Evolutionary conservation across 2,797 vertebrate genomes (phyloP).

Genomic region (Coregonus sp.): DNA sequence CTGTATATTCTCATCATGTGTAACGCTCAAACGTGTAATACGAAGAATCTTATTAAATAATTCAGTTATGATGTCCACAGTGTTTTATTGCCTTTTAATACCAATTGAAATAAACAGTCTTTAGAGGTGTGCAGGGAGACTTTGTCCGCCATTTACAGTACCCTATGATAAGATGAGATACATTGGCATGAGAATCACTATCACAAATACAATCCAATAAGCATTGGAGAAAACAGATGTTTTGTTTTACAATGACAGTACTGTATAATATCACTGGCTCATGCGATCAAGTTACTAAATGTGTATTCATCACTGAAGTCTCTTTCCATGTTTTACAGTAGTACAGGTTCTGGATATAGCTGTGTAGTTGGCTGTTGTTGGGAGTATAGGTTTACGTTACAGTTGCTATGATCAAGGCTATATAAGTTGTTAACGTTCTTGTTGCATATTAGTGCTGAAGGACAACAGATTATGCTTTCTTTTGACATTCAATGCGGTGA

Average conservation of each 20-base stretch:
- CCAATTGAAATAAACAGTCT: not conserved
- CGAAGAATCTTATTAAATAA: not conserved
- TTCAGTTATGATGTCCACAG: not conserved
- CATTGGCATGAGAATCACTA: not conserved
- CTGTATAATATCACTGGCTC: conserved; percentile 63
- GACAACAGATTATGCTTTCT: conserved; percentile 48
- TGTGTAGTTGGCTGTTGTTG: conserved; percentile 32
- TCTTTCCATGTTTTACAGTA: conserved; percentile 55
- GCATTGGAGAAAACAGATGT: conserved; percentile 34
- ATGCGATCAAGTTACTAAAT: conserved; percentile 14
- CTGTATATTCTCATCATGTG: conserved; percentile 5
- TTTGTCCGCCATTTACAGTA: not conserved
- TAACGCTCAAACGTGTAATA: not conserved
- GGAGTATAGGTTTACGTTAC: conserved; percentile 35
- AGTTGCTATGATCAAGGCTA: conserved; percentile 35
- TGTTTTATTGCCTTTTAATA: not conserved
- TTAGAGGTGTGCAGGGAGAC: not conserved
- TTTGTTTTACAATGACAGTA: conserved; percentile 76
- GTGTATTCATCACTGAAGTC: conserved; percentile 52
- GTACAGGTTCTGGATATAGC: conserved; percentile 42
- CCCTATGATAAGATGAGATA: not conserved
- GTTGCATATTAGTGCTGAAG: conserved; percentile 48
- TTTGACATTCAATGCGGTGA: conserved; percentile 65
- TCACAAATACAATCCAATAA: conserved; percentile 15
- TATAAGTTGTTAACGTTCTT: conserved; percentile 29